These are phyloP conservation scores for Xenus cinereus DNA, from an alignment of 2,113 vertebrate genomes.

Conservation along the genomic window DNA sequence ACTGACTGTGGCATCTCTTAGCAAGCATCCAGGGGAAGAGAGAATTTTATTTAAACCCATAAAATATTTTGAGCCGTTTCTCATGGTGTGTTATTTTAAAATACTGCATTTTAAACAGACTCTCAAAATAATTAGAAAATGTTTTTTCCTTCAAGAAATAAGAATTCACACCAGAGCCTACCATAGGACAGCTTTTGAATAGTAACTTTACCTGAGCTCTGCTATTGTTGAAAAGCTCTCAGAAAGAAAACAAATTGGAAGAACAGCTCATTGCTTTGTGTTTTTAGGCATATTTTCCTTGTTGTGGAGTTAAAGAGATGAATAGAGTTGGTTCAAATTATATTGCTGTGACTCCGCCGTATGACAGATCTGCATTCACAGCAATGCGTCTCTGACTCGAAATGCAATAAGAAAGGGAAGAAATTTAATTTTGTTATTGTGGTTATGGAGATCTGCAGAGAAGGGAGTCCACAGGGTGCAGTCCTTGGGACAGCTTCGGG, in stretches of 20 bases:
- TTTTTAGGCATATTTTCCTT: neutral
- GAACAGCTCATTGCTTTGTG: neutral
- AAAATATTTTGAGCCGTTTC: neutral
- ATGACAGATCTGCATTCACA: neutral
- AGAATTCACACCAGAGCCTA: neutral
- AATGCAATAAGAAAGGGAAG: constrained; percentile 20
- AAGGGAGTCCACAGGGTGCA: neutral
- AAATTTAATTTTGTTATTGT: neutral
- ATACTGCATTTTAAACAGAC: neutral
- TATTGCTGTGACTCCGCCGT: neutral
- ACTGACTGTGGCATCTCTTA: neutral
- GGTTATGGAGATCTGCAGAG: neutral
- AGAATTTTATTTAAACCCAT: neutral
- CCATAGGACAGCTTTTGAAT: neutral
- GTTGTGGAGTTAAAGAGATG: neutral
- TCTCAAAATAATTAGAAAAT: neutral
- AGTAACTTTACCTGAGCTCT: neutral
- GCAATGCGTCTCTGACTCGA: neutral
- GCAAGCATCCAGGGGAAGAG: neutral
- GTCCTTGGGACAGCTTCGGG: neutral
- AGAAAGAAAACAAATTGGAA: neutral
- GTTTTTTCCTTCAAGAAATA: neutral
- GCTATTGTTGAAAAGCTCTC: neutral
- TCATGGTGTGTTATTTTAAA: neutral
- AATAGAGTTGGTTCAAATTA: neutral